Evolutionary conservation across 2,888 invertebrate species (phyloP).

Genomic region (Unio pictorum): DNA sequence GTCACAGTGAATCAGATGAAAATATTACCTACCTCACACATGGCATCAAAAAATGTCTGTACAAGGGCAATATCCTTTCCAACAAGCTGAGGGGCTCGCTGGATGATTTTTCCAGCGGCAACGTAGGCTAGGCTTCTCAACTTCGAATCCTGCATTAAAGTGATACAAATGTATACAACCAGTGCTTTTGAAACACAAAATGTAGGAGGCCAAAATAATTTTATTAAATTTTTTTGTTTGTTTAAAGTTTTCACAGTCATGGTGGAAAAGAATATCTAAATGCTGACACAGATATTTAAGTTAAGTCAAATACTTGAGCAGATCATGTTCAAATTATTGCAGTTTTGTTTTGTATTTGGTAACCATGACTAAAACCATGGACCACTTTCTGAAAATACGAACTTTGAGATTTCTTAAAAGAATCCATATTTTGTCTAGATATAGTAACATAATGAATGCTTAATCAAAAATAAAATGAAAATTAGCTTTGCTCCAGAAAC

Average conservation of each 20-base stretch:
- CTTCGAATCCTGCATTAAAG: slow-evolving; percentile 67
- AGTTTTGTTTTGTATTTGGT: too few species aligned
- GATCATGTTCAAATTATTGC: too few species aligned
- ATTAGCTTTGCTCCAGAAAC: too few species aligned
- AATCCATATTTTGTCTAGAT: too few species aligned
- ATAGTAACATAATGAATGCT: not conserved
- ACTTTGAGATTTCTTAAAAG: too few species aligned
- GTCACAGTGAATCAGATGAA: too few species aligned
- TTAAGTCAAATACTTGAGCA: too few species aligned
- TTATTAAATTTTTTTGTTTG: slow-evolving; percentile 15
- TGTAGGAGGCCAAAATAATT: slow-evolving; percentile 5
- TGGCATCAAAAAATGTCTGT: slow-evolving; percentile 72
- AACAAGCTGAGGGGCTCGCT: slow-evolving; percentile 76
- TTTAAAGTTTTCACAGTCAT: not conserved
- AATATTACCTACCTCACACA: slow-evolving; percentile 62
- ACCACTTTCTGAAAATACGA: too few species aligned
- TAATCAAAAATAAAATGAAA: not conserved
- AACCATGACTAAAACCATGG: too few species aligned
- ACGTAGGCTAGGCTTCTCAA: slow-evolving; percentile 82
- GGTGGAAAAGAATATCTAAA: too few species aligned
- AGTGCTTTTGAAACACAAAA: not conserved
- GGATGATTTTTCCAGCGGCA: slow-evolving; percentile 80
- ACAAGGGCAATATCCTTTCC: slow-evolving; percentile 79
- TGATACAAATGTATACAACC: not conserved
- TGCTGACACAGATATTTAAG: too few species aligned